These are phyloP conservation scores for Cyclura pinguis DNA, from an alignment of 2,797 vertebrate species.

Conservation along the genomic window DNA sequence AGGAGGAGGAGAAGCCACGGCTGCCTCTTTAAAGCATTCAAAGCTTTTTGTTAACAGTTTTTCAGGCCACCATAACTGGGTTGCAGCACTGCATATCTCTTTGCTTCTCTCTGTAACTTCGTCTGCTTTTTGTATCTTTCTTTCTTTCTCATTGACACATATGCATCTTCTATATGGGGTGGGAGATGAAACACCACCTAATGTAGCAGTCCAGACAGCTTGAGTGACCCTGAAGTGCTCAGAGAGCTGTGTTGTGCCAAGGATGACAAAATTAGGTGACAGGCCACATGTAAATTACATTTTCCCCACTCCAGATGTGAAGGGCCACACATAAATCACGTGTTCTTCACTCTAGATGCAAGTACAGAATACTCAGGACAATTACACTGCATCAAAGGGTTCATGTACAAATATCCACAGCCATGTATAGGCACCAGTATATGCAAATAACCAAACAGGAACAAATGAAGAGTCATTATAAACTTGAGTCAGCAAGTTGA, in stretches of 20 bases:
- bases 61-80: neutral
- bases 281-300: neutral
- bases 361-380: neutral
- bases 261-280: neutral
- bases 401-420: neutral
- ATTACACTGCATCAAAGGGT: neutral
- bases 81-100: neutral
- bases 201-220: neutral
- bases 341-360: neutral
- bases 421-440: neutral
- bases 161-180: neutral
- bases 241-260: neutral
- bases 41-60: neutral
- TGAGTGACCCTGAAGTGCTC: neutral
- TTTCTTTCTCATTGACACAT: neutral
- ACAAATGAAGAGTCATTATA: neutral
- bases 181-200: neutral
- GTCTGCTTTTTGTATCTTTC: neutral
- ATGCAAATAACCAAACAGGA: neutral
- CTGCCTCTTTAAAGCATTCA: neutral
- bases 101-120: neutral
- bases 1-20: neutral
- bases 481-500: constrained; percentile 30
- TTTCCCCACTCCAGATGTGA: neutral
- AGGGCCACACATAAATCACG: neutral